A percentile compares a stretch with the other conserved stretches of the same genome.
These are phyloP conservation scores for Varanus komodoensis DNA, from an alignment of 2,113 vertebrate species.

Conservation along the genomic window DNA sequence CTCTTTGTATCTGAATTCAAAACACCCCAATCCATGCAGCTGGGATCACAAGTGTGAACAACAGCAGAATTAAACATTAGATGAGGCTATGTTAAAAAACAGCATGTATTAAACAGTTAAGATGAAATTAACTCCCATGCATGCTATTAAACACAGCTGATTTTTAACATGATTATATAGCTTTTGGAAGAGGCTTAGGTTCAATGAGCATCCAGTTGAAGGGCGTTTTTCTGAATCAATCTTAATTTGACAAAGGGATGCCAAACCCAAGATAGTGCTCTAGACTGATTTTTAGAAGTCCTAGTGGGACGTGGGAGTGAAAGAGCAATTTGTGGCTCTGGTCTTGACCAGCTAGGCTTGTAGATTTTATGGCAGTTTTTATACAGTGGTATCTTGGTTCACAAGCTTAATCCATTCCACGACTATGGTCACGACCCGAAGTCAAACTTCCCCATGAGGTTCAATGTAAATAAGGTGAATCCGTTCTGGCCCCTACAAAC, in stretches of 20 bases:
- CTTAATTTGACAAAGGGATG: conserved; percentile 3
- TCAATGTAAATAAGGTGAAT: no score
- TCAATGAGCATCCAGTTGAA: neutral
- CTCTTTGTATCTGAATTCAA: conserved; percentile 60
- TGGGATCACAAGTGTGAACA: conserved; percentile 38
- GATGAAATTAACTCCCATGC: neutral
- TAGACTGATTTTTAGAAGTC: neutral
- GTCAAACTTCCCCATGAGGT: no score
- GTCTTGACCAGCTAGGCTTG: neutral
- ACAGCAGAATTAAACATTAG: conserved; percentile 35
- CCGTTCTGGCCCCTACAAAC: no score
- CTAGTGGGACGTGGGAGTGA: neutral
- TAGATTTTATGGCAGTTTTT: neutral
- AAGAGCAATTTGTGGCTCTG: neutral
- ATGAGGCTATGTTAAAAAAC: neutral
- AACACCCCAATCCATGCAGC: conserved; percentile 52
- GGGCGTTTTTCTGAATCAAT: neutral
- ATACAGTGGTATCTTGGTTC: no score
- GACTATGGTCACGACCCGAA: no score
- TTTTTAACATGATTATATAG: neutral
- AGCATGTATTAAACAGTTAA: neutral
- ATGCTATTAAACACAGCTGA: neutral
- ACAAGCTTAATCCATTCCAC: no score
- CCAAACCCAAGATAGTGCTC: neutral
- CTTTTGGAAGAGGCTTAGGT: neutral